phyloP scores from a whole-genome alignment of 2,888 invertebrate species.

The Lacanobia oleracea region DNA sequence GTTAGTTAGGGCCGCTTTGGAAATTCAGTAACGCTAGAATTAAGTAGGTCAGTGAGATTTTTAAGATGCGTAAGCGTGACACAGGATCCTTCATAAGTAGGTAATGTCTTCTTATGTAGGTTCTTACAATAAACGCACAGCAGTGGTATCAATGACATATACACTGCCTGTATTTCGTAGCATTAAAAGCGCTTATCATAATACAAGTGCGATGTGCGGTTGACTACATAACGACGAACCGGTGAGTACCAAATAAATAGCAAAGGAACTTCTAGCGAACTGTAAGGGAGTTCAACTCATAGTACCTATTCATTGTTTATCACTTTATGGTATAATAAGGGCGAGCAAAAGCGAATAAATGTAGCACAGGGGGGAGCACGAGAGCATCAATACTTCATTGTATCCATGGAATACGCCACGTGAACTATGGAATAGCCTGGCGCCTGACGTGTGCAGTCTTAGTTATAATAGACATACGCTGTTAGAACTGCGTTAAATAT shows the following conservation, averaged over 20 bases:
- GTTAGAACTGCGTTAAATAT: neutral
- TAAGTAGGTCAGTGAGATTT: neutral
- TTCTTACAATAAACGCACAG: too few species aligned
- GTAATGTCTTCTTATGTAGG: too few species aligned
- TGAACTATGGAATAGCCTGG: neutral
- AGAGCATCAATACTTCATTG: neutral
- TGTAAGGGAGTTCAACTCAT: neutral
- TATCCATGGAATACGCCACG: neutral
- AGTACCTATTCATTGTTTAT: neutral
- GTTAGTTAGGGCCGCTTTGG: slow-evolving; percentile 4
- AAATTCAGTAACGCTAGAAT: neutral
- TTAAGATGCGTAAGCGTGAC: neutral
- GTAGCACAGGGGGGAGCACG: neutral
- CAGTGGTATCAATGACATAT: neutral
- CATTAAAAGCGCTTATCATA: too few species aligned
- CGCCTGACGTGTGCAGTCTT: neutral
- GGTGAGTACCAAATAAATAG: neutral
- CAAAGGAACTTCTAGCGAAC: neutral
- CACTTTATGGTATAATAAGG: too few species aligned
- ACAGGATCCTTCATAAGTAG: too few species aligned
- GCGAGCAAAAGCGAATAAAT: neutral
- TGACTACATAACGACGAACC: too few species aligned
- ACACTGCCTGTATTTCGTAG: neutral
- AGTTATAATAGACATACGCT: too few species aligned
- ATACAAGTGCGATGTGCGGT: too few species aligned